Evolutionary conservation across 2,113 vertebrate species (phyloP).

Genomic region (Trogon melanurus): DNA sequence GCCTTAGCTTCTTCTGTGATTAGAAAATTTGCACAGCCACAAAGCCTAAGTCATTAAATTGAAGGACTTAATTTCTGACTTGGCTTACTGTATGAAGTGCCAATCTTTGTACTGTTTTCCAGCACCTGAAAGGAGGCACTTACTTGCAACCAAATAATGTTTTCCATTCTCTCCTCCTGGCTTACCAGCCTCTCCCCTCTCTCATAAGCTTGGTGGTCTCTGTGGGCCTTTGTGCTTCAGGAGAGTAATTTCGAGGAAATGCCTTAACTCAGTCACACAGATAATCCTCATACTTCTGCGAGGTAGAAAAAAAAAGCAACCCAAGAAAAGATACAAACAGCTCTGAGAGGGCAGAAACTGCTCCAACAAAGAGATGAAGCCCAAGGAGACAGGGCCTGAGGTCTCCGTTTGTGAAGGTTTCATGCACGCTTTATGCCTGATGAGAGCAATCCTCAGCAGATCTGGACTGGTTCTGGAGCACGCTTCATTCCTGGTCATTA

Average conservation of each 20-base stretch:
- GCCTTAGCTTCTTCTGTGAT: not conserved
- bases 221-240: not conserved
- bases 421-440: accelerated
- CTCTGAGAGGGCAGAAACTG: not conserved
- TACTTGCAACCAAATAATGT: not conserved
- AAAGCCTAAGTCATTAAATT: not conserved
- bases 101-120: not conserved
- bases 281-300: not conserved
- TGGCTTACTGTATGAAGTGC: not conserved
- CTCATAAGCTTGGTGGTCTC: not conserved
- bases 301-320: not conserved
- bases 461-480: not conserved
- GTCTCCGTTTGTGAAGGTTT: not conserved
- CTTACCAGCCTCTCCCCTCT: not conserved
- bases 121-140: not conserved
- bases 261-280: not conserved
- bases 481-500: not conserved
- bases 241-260: not conserved
- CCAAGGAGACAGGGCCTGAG: not conserved
- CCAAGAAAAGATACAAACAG: not conserved
- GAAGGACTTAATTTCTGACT: conserved; percentile 19
- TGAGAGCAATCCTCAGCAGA: not conserved
- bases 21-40: conserved; percentile 38
- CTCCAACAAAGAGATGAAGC: not conserved
- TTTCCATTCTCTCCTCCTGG: not conserved